Base-by-base conservation (phyloP, 2,113 vertebrate species). In the Halcyon malimbica region DNA sequence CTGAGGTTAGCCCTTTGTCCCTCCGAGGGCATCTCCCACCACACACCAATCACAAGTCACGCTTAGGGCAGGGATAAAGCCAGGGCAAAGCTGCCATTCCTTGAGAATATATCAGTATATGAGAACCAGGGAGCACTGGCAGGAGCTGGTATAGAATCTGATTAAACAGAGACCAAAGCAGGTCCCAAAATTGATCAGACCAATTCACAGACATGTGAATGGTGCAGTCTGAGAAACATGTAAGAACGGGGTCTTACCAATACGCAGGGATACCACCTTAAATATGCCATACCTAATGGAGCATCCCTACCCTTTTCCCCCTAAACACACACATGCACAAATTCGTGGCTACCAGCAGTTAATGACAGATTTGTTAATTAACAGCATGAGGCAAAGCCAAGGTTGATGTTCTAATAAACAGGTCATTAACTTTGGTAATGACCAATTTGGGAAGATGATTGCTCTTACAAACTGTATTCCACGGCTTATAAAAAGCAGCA, bases 331-430 rank as follows among this genome's bases (percentile, higher is more conserved):
- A 65, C 81, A 69, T 64, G 87, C 74, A 89, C 56, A 76, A 76
- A 93, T 94, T 96, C 95, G 94, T 93, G 97, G 90, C 92, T 95
- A 98, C 92, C 93, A 96, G 89, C 86, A 97, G 93, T 94, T 97
- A 97, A 98, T 98, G 97, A 98, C 98, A 98, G 97, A 98, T 97
- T 98, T 98, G 97, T 98, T 98, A 98, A 98, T 98, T 98, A 98
- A 97, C 97, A 96, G 96, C 97, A 97, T 78, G 94, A 98, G 96
- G 97, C 97, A 98, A 98, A 98, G 97, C 97, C 98, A 98, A 98
- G 97, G 97, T 98, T 98, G 98, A 98, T 98, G 97, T 96, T 97
- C 97, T 98, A 98, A 98, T 98, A 98, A 98, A 97, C 98, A 98
- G 98, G 97, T 97, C 98, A 98, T 98, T 98, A 98, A 98, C 98